Evolutionary conservation across 35 echinoderm and acorn worm genomes (phyloP), one percentile per base, ranked within the genome.

Genomic region (Amphiura filiformis): DNA sequence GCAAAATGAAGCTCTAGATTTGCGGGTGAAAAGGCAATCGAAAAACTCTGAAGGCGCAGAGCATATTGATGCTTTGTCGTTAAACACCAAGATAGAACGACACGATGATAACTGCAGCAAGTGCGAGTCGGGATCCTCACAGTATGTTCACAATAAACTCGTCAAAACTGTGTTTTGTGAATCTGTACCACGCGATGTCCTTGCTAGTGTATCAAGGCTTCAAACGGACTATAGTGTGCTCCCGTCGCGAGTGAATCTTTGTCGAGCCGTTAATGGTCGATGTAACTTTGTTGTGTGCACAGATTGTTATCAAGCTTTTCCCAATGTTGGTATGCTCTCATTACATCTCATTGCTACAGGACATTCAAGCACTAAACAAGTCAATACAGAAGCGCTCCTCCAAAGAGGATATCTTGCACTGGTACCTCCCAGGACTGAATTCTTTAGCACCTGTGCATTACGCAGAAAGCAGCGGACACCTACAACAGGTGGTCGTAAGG

Each of bases 261-360:
- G 79, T 37, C 87, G 87, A n/a, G 79, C 77, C 12, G 36, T 81
- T 26, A 81, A 80, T 39, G 87, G 79, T 37, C 78, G 79, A 32
- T 80, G 87, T 65, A 89, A 89, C 79, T 89, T 89, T 89, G 87
- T 89, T 57, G 35, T 89, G 22, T 89, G 87, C 78, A 89, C 87
- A 9, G 87, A 89, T 75, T 89, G 87, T 57, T 89, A 89, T 31
- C 87, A 89, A 65, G 87, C 87, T 22, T 89, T 89, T 39, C 87
- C 86, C 78, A 89, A 89, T 89, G 79, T 89, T 0, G 87, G 87
- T 1, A 89, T 89, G 87, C 33, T 90, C 12, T 90, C 88, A 39
- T 84, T 84, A 36, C 88, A 90, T 78, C 88, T 83, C 52, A 90
- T 83, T 12, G 81, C 80, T 44, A 90, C 80, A 22, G 81, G 88